Percentiles rank a stretch among this genome's conserved stretches.
Evolutionary conservation across 2,797 vertebrate genomes (phyloP).

Genomic region (Scyliorhinus canicula): DNA sequence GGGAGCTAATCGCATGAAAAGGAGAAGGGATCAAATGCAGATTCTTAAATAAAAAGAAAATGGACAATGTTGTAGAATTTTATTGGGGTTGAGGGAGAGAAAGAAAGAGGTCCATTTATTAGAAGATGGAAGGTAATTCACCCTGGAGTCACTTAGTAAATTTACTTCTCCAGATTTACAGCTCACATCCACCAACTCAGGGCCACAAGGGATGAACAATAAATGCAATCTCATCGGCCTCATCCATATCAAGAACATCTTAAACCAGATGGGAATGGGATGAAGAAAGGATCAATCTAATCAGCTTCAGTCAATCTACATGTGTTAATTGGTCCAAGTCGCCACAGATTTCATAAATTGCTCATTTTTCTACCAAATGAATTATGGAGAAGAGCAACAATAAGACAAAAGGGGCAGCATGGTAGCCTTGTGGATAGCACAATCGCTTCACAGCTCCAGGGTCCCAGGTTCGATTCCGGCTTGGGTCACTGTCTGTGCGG

Average conservation of each 20-base stretch:
- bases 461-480: too few relatives aligned
- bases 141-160: not conserved
- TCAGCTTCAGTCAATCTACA: not conserved
- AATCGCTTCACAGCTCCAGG: too few relatives aligned
- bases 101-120: not conserved
- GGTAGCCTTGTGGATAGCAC: too few relatives aligned
- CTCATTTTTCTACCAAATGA: not conserved
- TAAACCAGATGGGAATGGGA: not conserved
- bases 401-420: too few relatives aligned
- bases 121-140: not conserved
- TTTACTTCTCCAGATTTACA: not conserved
- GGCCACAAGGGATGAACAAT: not conserved
- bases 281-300: not conserved
- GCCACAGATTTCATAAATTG: not conserved
- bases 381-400: not conserved
- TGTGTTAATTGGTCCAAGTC: not conserved
- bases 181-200: not conserved
- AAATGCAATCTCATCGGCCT: not conserved
- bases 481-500: too few relatives aligned
- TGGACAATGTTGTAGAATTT: not conserved
- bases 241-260: not conserved
- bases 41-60: not conserved
- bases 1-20: not conserved
- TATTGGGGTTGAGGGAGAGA: not conserved
- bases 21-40: not conserved